Base-by-base conservation (phyloP, 2,797 vertebrate species). In the Gallinago stenura region DNA sequence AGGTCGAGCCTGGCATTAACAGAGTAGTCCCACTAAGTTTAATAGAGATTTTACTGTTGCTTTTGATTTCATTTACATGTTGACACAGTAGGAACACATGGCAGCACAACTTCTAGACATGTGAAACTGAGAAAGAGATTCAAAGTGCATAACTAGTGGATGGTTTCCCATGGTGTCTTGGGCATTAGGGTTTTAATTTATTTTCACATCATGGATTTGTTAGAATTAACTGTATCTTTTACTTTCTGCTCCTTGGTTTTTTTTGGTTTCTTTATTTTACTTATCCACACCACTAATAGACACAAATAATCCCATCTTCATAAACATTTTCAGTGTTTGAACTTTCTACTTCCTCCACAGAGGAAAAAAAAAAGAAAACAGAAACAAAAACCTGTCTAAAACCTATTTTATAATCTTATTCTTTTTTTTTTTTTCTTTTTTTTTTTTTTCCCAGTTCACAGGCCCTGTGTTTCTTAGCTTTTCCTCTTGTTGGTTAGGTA, bases 111-210 rank as follows among this genome's bases (percentile, higher is more conserved):
- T 82, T 62, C n/a, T 56, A 64, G 8, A 28, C 15, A 45, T 28
- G 10, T 14, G 26, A 87, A 92, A 64, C 25, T 31, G 16, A 78
- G 43, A 62, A 82, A 88, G 1, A 41, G 1, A 46, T 46, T 22
- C 18, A 60, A 83, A 58, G 7, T 46, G 3, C 3, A 3, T 45
- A 56, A 60, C 10, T 4, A 1, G 7, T 64, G 2, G 2, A 35
- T 48, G 9, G 4, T 35, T 68, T 83, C 46, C 19, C 4, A 22
- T 22, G 6, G 6, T 37, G 5, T 68, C 41, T 56, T 56, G n/a
- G 45, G 13, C 16, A 43, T 60, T 65, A 46, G 25, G 4, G 2
- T 41, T 71, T 53, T 4, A 33, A 39, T 70, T 60, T 82, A 3
- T 66, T 75, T 90, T 73, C 15, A 30, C 48, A 15, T 26, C 25